Evolutionary conservation across 2,797 vertebrate species (phyloP).

Genomic region (Lycodopsis pacificus): DNA sequence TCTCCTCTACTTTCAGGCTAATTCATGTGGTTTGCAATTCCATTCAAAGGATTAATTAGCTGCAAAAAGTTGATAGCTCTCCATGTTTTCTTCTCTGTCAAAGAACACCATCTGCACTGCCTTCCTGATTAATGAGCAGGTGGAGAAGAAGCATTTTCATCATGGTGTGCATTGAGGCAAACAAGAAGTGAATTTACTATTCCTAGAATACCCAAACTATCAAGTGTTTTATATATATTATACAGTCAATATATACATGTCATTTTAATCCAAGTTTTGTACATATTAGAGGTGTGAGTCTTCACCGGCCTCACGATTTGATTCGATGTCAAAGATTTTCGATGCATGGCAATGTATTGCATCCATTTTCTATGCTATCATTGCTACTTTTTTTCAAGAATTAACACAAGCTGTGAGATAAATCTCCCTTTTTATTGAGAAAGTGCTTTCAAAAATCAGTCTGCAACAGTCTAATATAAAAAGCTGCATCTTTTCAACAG

Average conservation of each 20-base stretch:
- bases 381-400: too few species aligned
- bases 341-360: too few species aligned
- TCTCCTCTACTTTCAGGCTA: constrained; percentile 61
- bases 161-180: constrained; percentile 71
- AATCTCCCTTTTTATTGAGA: too few species aligned
- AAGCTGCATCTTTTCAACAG: too few species aligned
- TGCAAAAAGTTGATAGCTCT: constrained; percentile 70
- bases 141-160: constrained; percentile 75
- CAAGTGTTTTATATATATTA: background rate
- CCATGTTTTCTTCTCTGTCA: constrained; percentile 79
- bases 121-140: constrained; percentile 83
- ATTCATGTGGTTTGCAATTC: constrained; percentile 72
- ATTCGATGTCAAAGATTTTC: too few species aligned
- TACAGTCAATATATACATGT: constrained; percentile 1
- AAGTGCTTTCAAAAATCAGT: too few species aligned
- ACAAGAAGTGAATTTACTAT: constrained; percentile 49
- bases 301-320: too few species aligned
- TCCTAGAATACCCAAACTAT: constrained; percentile 44
- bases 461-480: too few species aligned
- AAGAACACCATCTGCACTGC: constrained; percentile 79
- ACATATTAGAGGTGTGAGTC: too few species aligned
- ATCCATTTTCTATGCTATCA: too few species aligned
- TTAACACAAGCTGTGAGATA: too few species aligned
- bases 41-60: constrained; percentile 81
- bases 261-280: background rate